Base-by-base conservation (phyloP, 2,113 vertebrate genomes). In the Psephotus haematonotus region DNA sequence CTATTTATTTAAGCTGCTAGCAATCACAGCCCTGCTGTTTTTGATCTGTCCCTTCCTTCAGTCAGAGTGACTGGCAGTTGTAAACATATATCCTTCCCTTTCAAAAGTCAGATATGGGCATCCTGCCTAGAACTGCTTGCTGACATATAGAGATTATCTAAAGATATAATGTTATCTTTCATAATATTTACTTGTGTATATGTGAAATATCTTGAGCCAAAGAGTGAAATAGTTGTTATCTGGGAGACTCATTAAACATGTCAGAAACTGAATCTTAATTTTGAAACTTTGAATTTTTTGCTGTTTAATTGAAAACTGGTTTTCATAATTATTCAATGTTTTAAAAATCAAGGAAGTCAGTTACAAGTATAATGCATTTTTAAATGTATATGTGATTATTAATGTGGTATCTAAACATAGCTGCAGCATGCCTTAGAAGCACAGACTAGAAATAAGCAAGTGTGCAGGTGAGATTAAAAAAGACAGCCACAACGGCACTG, bases 61-160 rank as follows among this genome's bases (percentile, higher is more conserved):
- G 27, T 62, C 76, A 93, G n/a, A 93, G n/a, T 72, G 67, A 82
- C 43, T 39, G 78, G 43, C 87, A 94, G 81, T 76, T 87, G 92
- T 82, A 94, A 97, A 93, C 72, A 65, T 47, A 57, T 10, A 55
- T 71, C 57, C 52, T 65, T 95, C 70, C 41, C 78, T 95, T 95
- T 95, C 89, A 90, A 35, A 97, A 95, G n/a, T 52, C 91, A 87
- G 29, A 85, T 88, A 57, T 28, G 57, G 79, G 22, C 64, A 83
- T 17, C 53, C 90, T 83, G 63, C 29, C 41, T 82, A 79, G 81
- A 71, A 72, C 17, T 68, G 53, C 35, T 89, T 63, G 69, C n/a
- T 97, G 96, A 76, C 78, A 93, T 52, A 20, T 63, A 94, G 53
- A 93, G 97, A 95, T 97, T 97, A 92, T 91, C 80, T 35, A 78